phyloP scores from a whole-genome alignment of 2,797 vertebrate genomes.

The Phalanger gymnotis region DNA sequence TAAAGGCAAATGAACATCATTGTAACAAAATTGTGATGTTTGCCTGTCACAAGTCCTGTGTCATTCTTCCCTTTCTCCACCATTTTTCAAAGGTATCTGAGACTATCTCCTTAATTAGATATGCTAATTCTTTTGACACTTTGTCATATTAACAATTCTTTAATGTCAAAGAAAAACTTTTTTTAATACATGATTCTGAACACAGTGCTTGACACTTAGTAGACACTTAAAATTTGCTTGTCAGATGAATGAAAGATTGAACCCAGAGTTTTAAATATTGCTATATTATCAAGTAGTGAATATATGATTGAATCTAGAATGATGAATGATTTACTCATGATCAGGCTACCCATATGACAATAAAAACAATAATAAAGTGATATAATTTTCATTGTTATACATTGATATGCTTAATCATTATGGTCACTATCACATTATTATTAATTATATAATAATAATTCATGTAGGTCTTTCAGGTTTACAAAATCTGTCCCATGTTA shows the following conservation, averaged over 20 bases:
- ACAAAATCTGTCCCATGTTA: background rate
- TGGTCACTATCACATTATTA: no score
- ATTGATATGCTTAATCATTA: no score
- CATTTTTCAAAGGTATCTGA: no score
- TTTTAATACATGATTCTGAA: background rate
- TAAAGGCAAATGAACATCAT: background rate
- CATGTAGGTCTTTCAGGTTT: background rate
- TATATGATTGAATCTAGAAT: background rate
- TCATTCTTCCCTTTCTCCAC: background rate
- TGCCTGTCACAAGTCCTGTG: background rate
- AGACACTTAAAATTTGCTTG: background rate
- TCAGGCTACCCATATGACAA: background rate
- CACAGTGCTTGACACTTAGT: background rate
- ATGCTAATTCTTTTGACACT: no score
- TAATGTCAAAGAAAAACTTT: background rate
- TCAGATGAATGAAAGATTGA: background rate
- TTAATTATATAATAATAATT: background rate
- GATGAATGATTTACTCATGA: background rate
- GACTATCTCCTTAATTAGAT: no score
- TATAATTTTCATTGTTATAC: background rate
- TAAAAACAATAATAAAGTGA: background rate
- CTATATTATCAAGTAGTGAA: background rate
- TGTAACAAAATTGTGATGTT: background rate
- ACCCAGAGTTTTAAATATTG: background rate
- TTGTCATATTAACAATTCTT: background rate